phyloP scores from a whole-genome alignment of 2,113 vertebrate species.

The Cinclus mexicanus region DNA sequence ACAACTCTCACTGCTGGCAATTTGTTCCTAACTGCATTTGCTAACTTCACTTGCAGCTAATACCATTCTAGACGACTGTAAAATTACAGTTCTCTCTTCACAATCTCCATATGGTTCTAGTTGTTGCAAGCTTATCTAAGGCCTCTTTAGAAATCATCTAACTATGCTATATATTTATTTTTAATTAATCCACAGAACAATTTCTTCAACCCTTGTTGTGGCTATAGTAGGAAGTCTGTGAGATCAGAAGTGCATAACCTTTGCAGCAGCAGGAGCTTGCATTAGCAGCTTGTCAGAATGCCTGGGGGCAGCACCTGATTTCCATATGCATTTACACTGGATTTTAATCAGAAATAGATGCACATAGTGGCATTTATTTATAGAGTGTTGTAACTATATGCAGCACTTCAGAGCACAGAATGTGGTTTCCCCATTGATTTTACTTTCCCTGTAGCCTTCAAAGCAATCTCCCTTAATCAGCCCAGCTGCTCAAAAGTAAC shows the following conservation, averaged over 20 bases:
- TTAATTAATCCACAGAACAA: slow-evolving; percentile 4
- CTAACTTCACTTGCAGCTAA: background rate
- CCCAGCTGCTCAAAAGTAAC: background rate
- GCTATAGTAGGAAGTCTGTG: background rate
- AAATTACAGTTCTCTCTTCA: slow-evolving; percentile 14
- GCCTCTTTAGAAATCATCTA: background rate
- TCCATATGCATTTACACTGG: slow-evolving; percentile 38
- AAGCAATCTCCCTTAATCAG: background rate
- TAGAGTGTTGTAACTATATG: slow-evolving; percentile 8
- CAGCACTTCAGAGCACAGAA: slow-evolving; percentile 6
- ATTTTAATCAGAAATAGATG: slow-evolving; percentile 56
- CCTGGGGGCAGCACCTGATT: slow-evolving; percentile 47
- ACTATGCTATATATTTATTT: background rate
- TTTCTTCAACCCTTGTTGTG: background rate
- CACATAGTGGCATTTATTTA: slow-evolving; percentile 46
- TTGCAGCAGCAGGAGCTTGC: slow-evolving; percentile 8
- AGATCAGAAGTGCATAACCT: background rate
- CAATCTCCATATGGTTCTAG: background rate
- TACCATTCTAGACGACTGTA: background rate
- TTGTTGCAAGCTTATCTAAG: background rate
- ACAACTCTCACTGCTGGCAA: slow-evolving; percentile 49
- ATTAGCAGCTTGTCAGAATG: slow-evolving; percentile 3
- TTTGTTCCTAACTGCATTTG: slow-evolving; percentile 25
- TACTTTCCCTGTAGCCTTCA: background rate
- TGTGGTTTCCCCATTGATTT: background rate